Evolutionary conservation across 2,797 vertebrate species (phyloP), one percentile per base, ranked within the genome.

Genomic region (Sebastes nivosus): DNA sequence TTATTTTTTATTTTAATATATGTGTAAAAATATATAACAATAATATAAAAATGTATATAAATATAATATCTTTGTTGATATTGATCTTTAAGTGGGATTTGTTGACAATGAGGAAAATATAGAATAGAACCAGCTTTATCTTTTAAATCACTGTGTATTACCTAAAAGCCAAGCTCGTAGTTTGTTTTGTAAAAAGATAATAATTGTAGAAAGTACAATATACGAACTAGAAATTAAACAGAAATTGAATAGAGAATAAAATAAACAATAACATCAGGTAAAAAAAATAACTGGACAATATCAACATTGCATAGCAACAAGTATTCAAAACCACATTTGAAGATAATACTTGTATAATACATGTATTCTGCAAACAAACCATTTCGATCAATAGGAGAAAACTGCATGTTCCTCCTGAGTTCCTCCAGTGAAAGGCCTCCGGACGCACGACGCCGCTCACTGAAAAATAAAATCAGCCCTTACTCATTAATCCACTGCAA

Each of bases 361-460:
- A 16, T 30, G 6, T 10, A 2, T 6, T 36, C 29, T 75, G 70
- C 13, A 55, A 30, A 94, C 96, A 90, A 94, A 99, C 98, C 97
- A 0, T 99, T 99, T 85, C 97, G 95, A 92, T 99, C 98, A 1
- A 97, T 94, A 0, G 97, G 90, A 2, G 97, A 96, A 78, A 95
- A 97, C 86, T 96, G 97, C 92, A 98, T 96, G 91, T 84, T 97
- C 84, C 95, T 96, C n/a, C 96, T 96, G 63, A 98, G 92, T 57
- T 99, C 97, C 55, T 98, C 97, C 92, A 97, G 82, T 52, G 97
- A 95, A 71, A 97, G 93, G 20, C 96, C 97, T 83, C 95, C 97
- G 1, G 96, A 93, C 4, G 94, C 94, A 50, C 94, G 91, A 0
- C 95, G 94, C 1, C 50, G 95, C 25, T 95, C 82, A 38, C 98